phyloP scores from a whole-genome alignment of 2,888 invertebrate species.

The Eristalis arbustorum region DNA sequence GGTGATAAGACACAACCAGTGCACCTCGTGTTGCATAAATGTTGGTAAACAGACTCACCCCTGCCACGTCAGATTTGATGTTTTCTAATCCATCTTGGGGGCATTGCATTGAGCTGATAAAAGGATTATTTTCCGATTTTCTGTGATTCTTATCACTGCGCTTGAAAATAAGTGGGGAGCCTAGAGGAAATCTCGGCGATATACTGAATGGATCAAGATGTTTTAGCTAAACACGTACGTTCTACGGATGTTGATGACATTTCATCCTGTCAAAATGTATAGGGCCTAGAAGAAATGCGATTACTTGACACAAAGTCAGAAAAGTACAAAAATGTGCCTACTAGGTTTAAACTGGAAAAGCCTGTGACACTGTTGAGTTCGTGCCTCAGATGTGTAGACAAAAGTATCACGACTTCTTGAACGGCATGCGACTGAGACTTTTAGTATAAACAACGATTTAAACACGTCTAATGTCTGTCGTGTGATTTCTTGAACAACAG shows the following conservation, averaged over 20 bases:
- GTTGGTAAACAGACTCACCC: background rate
- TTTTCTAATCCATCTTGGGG: background rate
- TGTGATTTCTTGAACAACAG: too few species aligned
- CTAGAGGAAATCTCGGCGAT: background rate
- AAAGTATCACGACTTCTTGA: too few species aligned
- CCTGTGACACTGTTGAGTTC: too few species aligned
- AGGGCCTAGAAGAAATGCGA: background rate
- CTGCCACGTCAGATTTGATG: background rate
- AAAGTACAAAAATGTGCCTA: background rate
- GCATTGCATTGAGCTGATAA: background rate
- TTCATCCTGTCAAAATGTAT: background rate
- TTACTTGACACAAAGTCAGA: background rate
- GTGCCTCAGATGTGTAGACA: too few species aligned
- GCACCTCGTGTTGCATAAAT: background rate
- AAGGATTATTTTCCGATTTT: background rate
- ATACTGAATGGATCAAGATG: background rate
- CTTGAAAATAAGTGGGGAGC: constrained; percentile 23
- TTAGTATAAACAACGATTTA: too few species aligned
- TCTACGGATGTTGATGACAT: constrained; percentile 24
- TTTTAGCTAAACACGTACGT: background rate
- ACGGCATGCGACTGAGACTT: too few species aligned
- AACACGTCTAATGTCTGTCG: too few species aligned
- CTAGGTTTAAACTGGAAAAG: too few species aligned
- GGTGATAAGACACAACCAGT: background rate
- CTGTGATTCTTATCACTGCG: background rate